These are phyloP conservation scores for Lysandra coridon DNA, from an alignment of 2,888 invertebrate species.

Conservation along the genomic window DNA sequence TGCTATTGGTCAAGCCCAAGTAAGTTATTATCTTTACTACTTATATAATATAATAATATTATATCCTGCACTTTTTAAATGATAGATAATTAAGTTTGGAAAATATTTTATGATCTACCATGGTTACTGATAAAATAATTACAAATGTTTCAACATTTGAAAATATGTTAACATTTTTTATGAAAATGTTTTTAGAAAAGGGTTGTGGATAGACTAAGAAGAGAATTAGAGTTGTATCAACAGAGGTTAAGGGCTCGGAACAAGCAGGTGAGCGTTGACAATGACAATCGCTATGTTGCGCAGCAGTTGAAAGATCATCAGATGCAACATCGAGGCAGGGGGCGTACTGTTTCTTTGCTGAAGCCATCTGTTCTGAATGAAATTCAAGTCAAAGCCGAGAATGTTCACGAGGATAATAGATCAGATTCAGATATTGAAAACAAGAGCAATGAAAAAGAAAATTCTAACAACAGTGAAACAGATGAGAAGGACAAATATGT, in stretches of 20 bases:
- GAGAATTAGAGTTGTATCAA: conserved; percentile 79
- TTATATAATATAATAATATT: too few species aligned
- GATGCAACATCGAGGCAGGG: conserved; percentile 60
- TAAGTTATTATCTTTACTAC: conserved; percentile 53
- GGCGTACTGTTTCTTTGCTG: conserved; percentile 63
- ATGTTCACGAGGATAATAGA: conserved; percentile 56
- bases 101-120: background rate
- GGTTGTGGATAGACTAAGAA: conserved; percentile 78
- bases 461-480: conserved; percentile 60
- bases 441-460: conserved; percentile 66
- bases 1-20: conserved; percentile 80
- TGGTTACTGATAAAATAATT: background rate
- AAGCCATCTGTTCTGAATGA: conserved; percentile 74
- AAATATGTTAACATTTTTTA: background rate
- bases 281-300: conserved; percentile 69
- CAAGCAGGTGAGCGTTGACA: conserved; percentile 67
- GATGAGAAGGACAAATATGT: conserved; percentile 60
- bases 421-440: conserved; percentile 68
- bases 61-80: background rate
- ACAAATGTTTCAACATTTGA: too few species aligned
- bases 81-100: too few species aligned
- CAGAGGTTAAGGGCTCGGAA: conserved; percentile 68
- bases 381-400: conserved; percentile 70
- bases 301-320: conserved; percentile 73
- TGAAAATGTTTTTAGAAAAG: conserved; percentile 67